phyloP scores from a whole-genome alignment of 2,888 invertebrate species.

The Ormyrus rosae region DNA sequence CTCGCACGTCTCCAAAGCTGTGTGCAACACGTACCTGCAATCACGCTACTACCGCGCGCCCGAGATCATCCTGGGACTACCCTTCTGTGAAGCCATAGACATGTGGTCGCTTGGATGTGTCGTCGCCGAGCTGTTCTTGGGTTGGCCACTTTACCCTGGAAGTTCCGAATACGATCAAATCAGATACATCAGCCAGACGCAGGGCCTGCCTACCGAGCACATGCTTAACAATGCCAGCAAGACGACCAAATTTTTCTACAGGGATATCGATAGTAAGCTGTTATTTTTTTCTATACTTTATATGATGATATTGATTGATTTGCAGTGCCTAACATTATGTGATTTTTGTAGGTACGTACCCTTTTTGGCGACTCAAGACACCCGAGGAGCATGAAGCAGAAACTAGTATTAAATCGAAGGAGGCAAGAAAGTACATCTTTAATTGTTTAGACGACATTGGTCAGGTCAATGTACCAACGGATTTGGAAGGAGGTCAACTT shows the following conservation, averaged over 20 bases:
- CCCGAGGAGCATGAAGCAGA: slow-evolving; percentile 99
- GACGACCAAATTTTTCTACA: slow-evolving; percentile 98
- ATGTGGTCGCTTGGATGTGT: slow-evolving; percentile 99
- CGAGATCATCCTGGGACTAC: slow-evolving; percentile 97
- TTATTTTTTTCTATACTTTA: neutral
- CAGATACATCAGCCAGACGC: slow-evolving; percentile 96
- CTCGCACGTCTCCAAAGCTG: slow-evolving; percentile 99
- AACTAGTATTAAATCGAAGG: slow-evolving; percentile 98
- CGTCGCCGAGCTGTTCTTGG: slow-evolving; percentile 98
- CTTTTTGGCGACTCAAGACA: slow-evolving; percentile 92
- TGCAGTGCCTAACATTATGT: too few species aligned
- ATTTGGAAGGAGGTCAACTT: slow-evolving; percentile 96
- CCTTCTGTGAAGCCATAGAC: slow-evolving; percentile 99
- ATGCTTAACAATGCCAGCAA: slow-evolving; percentile 98
- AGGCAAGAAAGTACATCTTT: slow-evolving; percentile 99
- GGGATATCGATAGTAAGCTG: slow-evolving; percentile 90
- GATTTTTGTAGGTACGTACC: slow-evolving; percentile 79
- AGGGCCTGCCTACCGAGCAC: slow-evolving; percentile 97
- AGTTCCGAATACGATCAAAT: slow-evolving; percentile 99
- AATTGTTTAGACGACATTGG: slow-evolving; percentile 99
- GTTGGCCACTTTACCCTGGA: slow-evolving; percentile 99
- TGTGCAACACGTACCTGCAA: slow-evolving; percentile 99
- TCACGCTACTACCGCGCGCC: slow-evolving; percentile 98
- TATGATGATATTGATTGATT: too few species aligned
- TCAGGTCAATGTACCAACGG: slow-evolving; percentile 97